A percentile compares a stretch with the other conserved stretches of the same genome.
phyloP scores from a whole-genome alignment of 1,140 invertebrate genomes.

The Varroa destructor region DNA sequence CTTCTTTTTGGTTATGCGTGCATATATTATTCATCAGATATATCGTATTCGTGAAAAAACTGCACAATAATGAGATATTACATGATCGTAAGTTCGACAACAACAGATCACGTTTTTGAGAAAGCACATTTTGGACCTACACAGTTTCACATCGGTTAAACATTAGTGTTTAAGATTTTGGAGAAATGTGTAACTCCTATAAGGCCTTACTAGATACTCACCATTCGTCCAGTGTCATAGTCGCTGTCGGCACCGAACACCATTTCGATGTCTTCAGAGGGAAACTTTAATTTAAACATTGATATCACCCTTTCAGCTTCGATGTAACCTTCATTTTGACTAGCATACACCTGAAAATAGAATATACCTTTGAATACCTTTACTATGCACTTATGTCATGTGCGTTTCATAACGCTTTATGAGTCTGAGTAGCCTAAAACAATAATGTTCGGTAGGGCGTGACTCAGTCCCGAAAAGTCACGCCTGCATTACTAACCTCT shows the following conservation, averaged over 20 bases:
- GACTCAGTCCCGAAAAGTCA: not conserved
- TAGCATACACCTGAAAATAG: constrained; percentile 40
- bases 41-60: too few relatives aligned
- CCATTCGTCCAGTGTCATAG: constrained; percentile 67
- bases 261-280: constrained; percentile 55
- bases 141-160: too few relatives aligned
- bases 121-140: too few relatives aligned
- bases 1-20: not conserved
- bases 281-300: constrained; percentile 54
- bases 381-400: not conserved
- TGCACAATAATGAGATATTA: not conserved
- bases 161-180: too few relatives aligned
- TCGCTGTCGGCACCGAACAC: constrained; percentile 75
- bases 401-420: too few relatives aligned
- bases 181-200: too few relatives aligned
- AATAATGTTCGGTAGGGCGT: not conserved
- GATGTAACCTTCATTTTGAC: constrained; percentile 42
- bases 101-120: too few relatives aligned
- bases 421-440: not conserved
- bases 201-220: constrained; percentile 31
- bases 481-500: constrained; percentile 48
- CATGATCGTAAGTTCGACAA: too few relatives aligned
- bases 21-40: too few relatives aligned
- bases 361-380: not conserved
- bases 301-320: constrained; percentile 54